phyloP scores from a whole-genome alignment of 1,140 invertebrate species.

The Nasonia longicornis region DNA sequence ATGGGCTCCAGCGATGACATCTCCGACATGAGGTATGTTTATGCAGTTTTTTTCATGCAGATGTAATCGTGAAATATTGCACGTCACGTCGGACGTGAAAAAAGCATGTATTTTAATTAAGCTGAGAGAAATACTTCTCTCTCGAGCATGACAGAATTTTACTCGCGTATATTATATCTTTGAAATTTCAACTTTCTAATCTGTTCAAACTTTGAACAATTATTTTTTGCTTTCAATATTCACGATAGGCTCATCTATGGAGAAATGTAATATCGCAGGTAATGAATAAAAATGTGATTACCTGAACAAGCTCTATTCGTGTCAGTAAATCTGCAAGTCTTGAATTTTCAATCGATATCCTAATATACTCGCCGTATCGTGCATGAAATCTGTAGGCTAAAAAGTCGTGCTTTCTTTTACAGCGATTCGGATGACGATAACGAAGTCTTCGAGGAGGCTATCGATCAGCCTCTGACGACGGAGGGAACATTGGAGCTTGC shows the following conservation, averaged over 20 bases:
- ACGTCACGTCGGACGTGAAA: neutral
- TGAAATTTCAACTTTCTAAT: neutral
- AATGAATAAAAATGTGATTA: too few species aligned
- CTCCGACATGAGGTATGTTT: conserved; percentile 74
- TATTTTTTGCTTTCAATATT: neutral
- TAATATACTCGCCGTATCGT: neutral
- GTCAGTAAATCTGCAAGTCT: neutral
- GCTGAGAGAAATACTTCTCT: neutral
- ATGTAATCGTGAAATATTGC: neutral
- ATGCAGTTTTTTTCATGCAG: neutral
- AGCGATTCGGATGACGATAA: conserved; percentile 74
- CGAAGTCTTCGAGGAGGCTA: conserved; percentile 74
- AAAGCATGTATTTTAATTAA: neutral
- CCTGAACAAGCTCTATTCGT: neutral
- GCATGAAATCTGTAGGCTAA: neutral
- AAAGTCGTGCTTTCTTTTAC: conserved; percentile 39
- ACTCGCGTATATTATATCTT: neutral
- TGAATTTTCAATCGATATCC: neutral
- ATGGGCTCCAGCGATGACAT: conserved; percentile 80
- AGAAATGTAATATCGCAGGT: neutral
- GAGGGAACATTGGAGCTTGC: conserved; percentile 76
- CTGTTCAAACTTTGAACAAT: neutral
- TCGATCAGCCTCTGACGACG: conserved; percentile 74
- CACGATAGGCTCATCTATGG: neutral
- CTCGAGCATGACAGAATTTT: neutral